Conservation (phyloP, 2,888 invertebrate genomes). For the Sinohyriopsis cumingii region DNA sequence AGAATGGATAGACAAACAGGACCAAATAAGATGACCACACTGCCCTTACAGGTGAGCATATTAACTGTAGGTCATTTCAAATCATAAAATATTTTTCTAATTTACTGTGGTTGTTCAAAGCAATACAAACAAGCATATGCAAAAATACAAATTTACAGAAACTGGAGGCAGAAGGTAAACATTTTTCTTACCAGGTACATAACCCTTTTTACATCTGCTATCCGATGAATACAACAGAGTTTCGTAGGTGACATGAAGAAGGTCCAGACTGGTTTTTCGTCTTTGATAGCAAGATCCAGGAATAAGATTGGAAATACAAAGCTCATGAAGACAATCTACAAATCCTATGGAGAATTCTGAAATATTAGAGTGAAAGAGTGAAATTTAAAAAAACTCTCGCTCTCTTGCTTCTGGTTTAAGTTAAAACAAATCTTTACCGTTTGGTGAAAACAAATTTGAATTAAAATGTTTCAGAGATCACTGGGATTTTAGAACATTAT, state of each 20-base stretch:
- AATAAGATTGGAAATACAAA: slow-evolving; percentile 74
- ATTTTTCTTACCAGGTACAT: slow-evolving; percentile 39
- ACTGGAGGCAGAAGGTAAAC: background rate
- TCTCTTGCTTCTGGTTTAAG: too few relatives aligned
- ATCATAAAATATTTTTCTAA: background rate
- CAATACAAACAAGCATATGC: background rate
- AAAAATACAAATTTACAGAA: too few relatives aligned
- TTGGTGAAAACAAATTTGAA: too few relatives aligned
- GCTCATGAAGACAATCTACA: slow-evolving; percentile 73
- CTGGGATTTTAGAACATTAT: too few relatives aligned
- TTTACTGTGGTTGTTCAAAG: background rate
- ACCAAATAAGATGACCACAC: too few relatives aligned
- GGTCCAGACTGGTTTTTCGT: slow-evolving; percentile 68
- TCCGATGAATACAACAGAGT: slow-evolving; percentile 34
- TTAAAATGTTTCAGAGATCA: too few relatives aligned
- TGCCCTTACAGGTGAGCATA: too few relatives aligned
- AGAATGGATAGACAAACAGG: too few relatives aligned
- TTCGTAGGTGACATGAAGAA: slow-evolving; percentile 49
- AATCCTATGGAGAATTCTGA: slow-evolving; percentile 57
- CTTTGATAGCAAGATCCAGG: slow-evolving; percentile 81
- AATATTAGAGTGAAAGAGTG: slow-evolving; percentile 14
- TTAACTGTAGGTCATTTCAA: too few relatives aligned
- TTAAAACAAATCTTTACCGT: too few relatives aligned
- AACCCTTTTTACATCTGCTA: slow-evolving; percentile 45
- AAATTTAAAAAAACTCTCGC: too few relatives aligned